Conservation (phyloP, 2,113 vertebrate species). For the Equus przewalskii region DNA sequence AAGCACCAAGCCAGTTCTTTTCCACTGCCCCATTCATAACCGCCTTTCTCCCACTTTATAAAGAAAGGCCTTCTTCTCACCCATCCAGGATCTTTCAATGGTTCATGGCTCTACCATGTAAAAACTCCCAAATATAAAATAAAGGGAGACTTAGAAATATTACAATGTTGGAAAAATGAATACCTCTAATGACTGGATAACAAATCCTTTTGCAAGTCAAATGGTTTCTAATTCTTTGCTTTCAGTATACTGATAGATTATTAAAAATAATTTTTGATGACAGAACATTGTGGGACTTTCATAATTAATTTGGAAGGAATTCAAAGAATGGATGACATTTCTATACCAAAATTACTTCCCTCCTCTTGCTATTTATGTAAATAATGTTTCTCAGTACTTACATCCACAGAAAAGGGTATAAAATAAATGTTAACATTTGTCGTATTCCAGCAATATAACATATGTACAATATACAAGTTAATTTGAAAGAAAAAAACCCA, state of each 20-base stretch:
- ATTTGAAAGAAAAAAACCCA: not conserved
- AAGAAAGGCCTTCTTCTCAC: not conserved
- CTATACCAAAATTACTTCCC: not conserved
- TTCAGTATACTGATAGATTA: not conserved
- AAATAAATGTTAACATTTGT: no score
- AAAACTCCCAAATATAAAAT: not conserved
- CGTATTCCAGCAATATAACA: not conserved
- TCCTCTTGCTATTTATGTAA: not conserved
- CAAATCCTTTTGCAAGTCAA: not conserved
- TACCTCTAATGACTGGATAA: not conserved
- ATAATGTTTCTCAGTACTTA: not conserved
- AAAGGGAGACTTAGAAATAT: not conserved
- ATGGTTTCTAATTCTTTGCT: not conserved
- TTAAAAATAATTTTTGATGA: not conserved
- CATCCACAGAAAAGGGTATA: not conserved
- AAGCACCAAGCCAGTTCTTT: not conserved
- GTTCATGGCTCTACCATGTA: not conserved
- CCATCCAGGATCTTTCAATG: not conserved
- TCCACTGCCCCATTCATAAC: not conserved
- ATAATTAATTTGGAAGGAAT: not conserved
- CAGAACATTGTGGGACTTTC: not conserved
- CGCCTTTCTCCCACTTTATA: not conserved
- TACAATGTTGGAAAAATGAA: not conserved
- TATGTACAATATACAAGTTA: not conserved
- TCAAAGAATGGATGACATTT: not conserved